Base-by-base conservation (phyloP, 2,113 vertebrate species). In the Lampris incognitus region DNA sequence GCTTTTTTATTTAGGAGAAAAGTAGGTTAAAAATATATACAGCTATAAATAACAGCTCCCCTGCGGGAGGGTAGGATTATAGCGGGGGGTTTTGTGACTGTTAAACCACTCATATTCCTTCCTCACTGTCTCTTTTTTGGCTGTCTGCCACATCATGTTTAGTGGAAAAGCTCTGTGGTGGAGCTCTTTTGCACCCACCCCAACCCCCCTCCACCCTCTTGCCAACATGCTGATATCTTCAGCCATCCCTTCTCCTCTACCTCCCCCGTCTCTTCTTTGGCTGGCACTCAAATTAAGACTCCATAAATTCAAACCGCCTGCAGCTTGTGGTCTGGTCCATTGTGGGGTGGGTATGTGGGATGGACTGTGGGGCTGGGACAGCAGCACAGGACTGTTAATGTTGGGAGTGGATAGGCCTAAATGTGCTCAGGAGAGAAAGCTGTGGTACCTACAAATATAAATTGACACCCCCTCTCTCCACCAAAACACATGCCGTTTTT, bases 1-100 rank as follows among this genome's bases (percentile, higher is more conserved):
- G n/a, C 55, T 54, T 74, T 85, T 80, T 88, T 78, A 79, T 84
- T 85, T 72, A 58, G 52, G 75, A 72, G 80, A 76, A 81, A 87
- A 88, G 81, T 89, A 85, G 87, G 87, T 91, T 88, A 87, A 90
- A 93, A 92, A 92, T 92, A 85, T 88, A 89, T 79, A 74, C 70
- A 58, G 83, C 86, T 88, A 88, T 93, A 92, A 93, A 92, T 92
- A 91, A 86, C 71, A 50, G 52, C 69, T 86, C 87, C 82, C 84
- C 81, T 40, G 8, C 56, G 78, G 74, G 70, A 72, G 78, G 70
- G 84, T 42, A 79, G 74, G 84, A 86, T 89, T 88, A 88, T 87
- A 70, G 74, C 52, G 46, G 74, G 81, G 24, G 83, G 74, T 89
- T 91, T 87, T 88, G 82, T 74, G 80, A 84, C 83, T 82, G 82